phyloP scores from a whole-genome alignment of 1,140 invertebrate species.

The Drosophila navojoa region DNA sequence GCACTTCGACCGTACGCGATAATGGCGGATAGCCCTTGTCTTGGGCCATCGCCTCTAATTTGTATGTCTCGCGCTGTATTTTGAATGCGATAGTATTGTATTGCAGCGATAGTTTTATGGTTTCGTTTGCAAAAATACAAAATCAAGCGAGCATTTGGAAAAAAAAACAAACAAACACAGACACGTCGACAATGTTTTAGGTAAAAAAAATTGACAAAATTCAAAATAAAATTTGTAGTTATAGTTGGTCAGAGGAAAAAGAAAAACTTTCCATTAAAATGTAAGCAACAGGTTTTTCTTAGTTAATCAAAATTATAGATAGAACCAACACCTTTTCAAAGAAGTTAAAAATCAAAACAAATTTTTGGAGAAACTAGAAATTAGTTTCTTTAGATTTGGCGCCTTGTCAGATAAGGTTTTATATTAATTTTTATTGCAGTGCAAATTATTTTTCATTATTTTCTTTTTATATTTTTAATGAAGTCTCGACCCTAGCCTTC shows the following conservation, averaged over 20 bases:
- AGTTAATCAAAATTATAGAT: not conserved
- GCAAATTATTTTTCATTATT: slow-evolving; percentile 67
- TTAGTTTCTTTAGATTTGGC: slow-evolving; percentile 5
- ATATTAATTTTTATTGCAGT: slow-evolving; percentile 57
- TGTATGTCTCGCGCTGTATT: slow-evolving; percentile 96
- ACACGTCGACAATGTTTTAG: slow-evolving; percentile 55
- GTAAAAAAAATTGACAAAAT: slow-evolving; percentile 70
- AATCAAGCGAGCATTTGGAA: slow-evolving; percentile 67
- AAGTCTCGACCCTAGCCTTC: slow-evolving; percentile 78
- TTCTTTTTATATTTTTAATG: slow-evolving; percentile 18
- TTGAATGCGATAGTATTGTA: slow-evolving; percentile 49
- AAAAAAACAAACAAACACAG: slow-evolving; percentile 45
- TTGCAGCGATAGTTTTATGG: slow-evolving; percentile 9
- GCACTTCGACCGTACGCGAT: slow-evolving; percentile 96
- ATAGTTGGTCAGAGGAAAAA: slow-evolving; percentile 22
- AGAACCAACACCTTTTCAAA: slow-evolving; percentile 41
- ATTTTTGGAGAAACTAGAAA: slow-evolving; percentile 19
- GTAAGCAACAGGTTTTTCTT: too few relatives aligned
- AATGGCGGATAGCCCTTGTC: slow-evolving; percentile 97
- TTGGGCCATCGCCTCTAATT: slow-evolving; percentile 97
- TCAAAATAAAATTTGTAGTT: slow-evolving; percentile 57
- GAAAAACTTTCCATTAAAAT: too few relatives aligned
- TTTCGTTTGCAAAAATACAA: slow-evolving; percentile 51
- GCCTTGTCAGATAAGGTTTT: slow-evolving; percentile 31
- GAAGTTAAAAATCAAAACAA: slow-evolving; percentile 23